phyloP scores from a whole-genome alignment of 2,113 vertebrate genomes.

The Alectura lathami region DNA sequence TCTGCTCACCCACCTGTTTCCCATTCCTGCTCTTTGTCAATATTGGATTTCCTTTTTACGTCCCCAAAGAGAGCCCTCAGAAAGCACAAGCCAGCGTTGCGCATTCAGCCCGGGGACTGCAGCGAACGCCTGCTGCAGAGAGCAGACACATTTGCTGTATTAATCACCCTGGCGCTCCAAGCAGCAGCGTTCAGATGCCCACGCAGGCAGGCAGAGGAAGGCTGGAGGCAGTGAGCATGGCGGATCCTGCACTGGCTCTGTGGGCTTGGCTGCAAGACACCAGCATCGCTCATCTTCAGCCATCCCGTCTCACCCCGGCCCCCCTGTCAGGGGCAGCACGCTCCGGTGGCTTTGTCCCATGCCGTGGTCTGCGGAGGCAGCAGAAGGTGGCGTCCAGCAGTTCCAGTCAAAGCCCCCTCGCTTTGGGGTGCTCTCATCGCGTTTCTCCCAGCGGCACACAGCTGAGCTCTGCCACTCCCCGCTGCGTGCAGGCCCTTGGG shows the following conservation, averaged over 20 bases:
- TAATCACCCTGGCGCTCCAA: accelerated
- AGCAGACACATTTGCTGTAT: accelerated
- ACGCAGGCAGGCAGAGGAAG: background rate
- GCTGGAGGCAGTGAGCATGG: background rate
- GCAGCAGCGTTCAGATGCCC: background rate
- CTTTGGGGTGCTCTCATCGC: accelerated
- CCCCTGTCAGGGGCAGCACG: accelerated
- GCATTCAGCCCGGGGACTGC: accelerated
- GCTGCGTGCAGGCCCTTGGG: accelerated
- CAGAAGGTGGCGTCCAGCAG: too few relatives aligned
- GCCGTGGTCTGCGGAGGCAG: accelerated
- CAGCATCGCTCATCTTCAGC: background rate
- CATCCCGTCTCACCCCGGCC: background rate
- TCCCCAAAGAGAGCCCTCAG: background rate
- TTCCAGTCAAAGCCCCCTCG: accelerated
- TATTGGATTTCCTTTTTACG: background rate
- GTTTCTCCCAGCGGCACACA: background rate
- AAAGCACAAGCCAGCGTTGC: accelerated
- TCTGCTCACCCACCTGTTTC: background rate
- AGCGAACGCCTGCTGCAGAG: background rate
- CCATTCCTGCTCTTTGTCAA: background rate
- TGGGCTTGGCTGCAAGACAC: background rate
- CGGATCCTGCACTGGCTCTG: background rate
- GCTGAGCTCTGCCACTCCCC: background rate
- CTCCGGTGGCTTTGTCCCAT: accelerated